Evolutionary conservation across 2,888 invertebrate genomes (phyloP), one percentile per base, ranked within the genome.

Genomic region (Gisinianus flammeolus): DNA sequence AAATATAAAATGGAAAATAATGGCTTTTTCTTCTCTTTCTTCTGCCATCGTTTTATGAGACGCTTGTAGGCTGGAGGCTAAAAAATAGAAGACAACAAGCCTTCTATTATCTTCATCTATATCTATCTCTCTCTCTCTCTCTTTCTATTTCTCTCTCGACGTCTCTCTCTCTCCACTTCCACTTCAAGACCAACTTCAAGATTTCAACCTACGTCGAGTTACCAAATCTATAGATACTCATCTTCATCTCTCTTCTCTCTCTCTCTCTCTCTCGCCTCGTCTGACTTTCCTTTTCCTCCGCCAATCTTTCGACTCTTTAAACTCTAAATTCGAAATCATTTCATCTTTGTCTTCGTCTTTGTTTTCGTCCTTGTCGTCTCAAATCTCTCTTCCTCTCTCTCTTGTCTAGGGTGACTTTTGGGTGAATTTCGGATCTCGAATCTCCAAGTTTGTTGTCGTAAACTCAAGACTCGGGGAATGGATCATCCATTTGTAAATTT

Each of bases 1-100:
- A 68, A 68, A 68, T 68, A 68, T 68, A 33, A 68, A 68, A 68
- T 68, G 68, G 68, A 68, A 68, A 68, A 68, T 68, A 44, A 68
- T 68, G 68, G 33, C 35, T 67, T 67, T 35, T 33, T 26, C 44
- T 26, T 68, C 66, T 24, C 62, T 62, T 12, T 24, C 26, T 28
- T 28, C 62, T 26, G 8, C 24, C 24, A 22, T 24, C 24, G 2
- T 3, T 24, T 35, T 35, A 35, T 35, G 35, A 12, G 12, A 35
- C 24, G 24, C 8, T 54, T n/a, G n/a, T 54, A 54, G n/a, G 54
- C 54, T 54, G 54, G 54, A n/a, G 26, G 62, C 62, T 62, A 62
- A 26, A 62, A 62, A 62, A 28, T 24, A 62, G 62, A 62, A 26
- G 62, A 28, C 24, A 62, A 62, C 62, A 62, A 62, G 62, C 28